These are phyloP conservation scores for Drosophila differens DNA, from an alignment of 2,888 invertebrate species.

Conservation along the genomic window DNA sequence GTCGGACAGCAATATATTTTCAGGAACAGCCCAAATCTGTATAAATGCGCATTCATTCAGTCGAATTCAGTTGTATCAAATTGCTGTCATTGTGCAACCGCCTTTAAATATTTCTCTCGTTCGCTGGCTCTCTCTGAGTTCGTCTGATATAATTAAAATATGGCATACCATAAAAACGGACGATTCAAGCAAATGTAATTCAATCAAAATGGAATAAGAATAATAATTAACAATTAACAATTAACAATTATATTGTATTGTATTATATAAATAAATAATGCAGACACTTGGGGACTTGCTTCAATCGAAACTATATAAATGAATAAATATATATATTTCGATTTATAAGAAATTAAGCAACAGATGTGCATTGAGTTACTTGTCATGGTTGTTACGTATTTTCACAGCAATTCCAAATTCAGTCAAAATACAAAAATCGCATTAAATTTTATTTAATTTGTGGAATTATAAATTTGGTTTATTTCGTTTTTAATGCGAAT, in stretches of 20 bases:
- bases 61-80: neutral
- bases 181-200: neutral
- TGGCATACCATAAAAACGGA: neutral
- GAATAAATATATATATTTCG: too few relatives aligned
- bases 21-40: neutral
- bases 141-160: neutral
- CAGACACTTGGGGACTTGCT: neutral
- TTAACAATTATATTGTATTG: too few relatives aligned
- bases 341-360: neutral
- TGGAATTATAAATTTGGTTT: neutral
- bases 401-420: neutral
- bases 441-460: neutral
- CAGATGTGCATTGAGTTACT: neutral
- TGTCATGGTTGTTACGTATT: neutral
- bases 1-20: neutral
- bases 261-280: neutral
- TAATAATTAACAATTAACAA: neutral
- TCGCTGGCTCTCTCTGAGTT: neutral
- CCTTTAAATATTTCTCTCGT: neutral
- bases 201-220: neutral
- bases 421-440: neutral
- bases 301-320: neutral
- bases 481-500: neutral
- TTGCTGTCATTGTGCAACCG: neutral
- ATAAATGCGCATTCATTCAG: neutral